Conservation (phyloP, 2,797 vertebrate genomes). For the Megalops cyprinoides region DNA sequence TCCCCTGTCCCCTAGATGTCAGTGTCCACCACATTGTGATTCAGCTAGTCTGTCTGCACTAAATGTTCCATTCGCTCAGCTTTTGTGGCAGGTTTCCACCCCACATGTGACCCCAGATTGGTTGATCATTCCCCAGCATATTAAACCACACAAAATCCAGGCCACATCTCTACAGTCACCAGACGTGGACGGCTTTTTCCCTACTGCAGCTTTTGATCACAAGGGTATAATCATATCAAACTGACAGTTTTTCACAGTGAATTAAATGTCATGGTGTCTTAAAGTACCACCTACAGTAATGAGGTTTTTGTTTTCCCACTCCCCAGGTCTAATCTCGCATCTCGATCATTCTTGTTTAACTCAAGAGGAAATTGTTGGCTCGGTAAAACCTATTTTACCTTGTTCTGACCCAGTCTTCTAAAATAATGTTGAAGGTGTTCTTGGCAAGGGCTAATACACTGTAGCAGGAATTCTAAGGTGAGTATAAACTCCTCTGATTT, state of each 20-base stretch:
- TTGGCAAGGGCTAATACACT: neutral
- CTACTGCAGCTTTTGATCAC: neutral
- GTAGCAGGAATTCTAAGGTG: neutral
- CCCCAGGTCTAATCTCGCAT: neutral
- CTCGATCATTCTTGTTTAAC: too few species aligned
- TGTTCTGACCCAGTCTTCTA: too few species aligned
- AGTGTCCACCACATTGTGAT: neutral
- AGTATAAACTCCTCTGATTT: neutral
- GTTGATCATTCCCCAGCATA: constrained; percentile 11
- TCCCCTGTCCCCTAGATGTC: constrained; percentile 28
- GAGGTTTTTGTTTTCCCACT: neutral
- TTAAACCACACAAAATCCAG: neutral
- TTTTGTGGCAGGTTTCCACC: neutral
- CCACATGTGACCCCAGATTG: neutral
- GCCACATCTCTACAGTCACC: neutral
- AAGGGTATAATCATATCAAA: neutral
- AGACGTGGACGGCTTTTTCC: neutral
- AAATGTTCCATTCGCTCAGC: neutral
- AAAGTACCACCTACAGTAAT: neutral
- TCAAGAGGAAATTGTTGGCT: too few species aligned
- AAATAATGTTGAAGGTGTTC: neutral
- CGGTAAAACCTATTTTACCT: too few species aligned
- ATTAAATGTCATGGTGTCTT: neutral
- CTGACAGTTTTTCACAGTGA: neutral
- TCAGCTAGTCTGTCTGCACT: neutral